Percentiles rank a stretch among this genome's conserved stretches.
phyloP scores from a whole-genome alignment of 2,113 vertebrate species.

The Ictalurus furcatus region DNA sequence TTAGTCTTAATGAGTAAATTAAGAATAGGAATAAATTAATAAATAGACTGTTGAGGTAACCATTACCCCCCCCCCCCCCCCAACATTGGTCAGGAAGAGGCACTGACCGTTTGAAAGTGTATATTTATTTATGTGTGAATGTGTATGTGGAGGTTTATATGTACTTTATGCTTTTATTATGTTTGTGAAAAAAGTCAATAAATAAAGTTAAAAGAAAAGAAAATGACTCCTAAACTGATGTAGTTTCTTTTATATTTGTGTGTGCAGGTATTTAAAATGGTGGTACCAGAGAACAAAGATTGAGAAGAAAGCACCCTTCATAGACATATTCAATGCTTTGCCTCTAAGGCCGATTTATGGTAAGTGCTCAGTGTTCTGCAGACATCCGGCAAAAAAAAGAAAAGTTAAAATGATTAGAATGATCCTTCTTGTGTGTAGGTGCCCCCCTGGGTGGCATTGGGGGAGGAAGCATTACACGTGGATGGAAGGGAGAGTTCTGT shows the following conservation, averaged over 20 bases:
- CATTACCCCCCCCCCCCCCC: too few species aligned
- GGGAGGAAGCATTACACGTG: constrained; percentile 91
- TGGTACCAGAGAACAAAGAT: constrained; percentile 90
- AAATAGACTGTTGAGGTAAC: too few species aligned
- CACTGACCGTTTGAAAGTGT: too few species aligned
- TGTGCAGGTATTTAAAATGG: constrained; percentile 87
- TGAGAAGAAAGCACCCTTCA: constrained; percentile 92
- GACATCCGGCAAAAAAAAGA: background rate
- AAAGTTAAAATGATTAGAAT: constrained; percentile 3
- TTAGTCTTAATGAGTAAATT: too few species aligned
- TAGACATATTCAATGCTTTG: constrained; percentile 83
- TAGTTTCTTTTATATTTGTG: constrained; percentile 11
- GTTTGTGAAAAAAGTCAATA: too few species aligned
- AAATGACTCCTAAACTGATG: too few species aligned
- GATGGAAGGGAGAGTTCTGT: constrained; percentile 95
- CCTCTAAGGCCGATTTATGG: constrained; percentile 93
- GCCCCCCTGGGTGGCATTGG: constrained; percentile 93
- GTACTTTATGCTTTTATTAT: too few species aligned
- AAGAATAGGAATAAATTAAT: too few species aligned
- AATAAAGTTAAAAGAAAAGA: too few species aligned
- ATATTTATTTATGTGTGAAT: too few species aligned
- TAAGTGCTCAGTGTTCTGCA: constrained; percentile 60
- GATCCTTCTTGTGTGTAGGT: constrained; percentile 67
- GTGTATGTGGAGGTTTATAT: too few species aligned
- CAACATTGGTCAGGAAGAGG: too few species aligned